Conservation (phyloP, 2,888 invertebrate genomes). For the Cheilosia impressa region DNA sequence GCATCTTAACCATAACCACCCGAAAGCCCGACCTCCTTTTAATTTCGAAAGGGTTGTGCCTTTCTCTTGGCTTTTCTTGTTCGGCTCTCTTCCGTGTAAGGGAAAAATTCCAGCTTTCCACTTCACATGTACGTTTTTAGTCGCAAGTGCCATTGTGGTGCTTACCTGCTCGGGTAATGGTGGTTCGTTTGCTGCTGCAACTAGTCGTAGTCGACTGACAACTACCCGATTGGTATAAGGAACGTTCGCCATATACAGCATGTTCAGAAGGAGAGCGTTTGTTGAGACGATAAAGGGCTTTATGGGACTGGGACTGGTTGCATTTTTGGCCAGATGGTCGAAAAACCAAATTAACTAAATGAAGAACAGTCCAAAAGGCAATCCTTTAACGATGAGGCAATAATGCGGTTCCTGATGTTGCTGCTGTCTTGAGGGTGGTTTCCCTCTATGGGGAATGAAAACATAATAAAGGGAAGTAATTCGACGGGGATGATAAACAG, state of each 20-base stretch:
- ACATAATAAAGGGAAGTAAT: not conserved
- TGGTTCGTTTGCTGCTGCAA: slow-evolving; percentile 39
- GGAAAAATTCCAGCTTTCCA: slow-evolving; percentile 48
- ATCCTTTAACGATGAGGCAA: not conserved
- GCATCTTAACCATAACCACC: slow-evolving; percentile 47
- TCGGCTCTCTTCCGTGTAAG: slow-evolving; percentile 45
- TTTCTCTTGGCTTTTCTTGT: slow-evolving; percentile 27
- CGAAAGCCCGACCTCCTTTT: slow-evolving; percentile 30
- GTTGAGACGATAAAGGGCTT: slow-evolving; percentile 3
- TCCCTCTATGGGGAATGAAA: not conserved
- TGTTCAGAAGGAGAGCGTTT: slow-evolving; percentile 52
- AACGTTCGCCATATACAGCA: not conserved
- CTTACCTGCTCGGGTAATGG: slow-evolving; percentile 45
- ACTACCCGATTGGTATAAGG: slow-evolving; percentile 10
- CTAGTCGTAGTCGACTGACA: slow-evolving; percentile 39
- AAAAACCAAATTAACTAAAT: slow-evolving; percentile 34
- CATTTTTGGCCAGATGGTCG: not conserved
- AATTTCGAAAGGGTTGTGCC: slow-evolving; percentile 38
- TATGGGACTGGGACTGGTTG: not conserved
- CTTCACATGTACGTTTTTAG: slow-evolving; percentile 58
- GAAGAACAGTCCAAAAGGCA: not conserved
- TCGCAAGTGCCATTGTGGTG: slow-evolving; percentile 62
- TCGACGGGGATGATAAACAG: not conserved
- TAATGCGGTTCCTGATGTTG: not conserved
- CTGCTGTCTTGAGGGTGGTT: slow-evolving; percentile 1